Evolutionary conservation across 1,140 invertebrate species (phyloP).

Genomic region (Papilio xuthus): DNA sequence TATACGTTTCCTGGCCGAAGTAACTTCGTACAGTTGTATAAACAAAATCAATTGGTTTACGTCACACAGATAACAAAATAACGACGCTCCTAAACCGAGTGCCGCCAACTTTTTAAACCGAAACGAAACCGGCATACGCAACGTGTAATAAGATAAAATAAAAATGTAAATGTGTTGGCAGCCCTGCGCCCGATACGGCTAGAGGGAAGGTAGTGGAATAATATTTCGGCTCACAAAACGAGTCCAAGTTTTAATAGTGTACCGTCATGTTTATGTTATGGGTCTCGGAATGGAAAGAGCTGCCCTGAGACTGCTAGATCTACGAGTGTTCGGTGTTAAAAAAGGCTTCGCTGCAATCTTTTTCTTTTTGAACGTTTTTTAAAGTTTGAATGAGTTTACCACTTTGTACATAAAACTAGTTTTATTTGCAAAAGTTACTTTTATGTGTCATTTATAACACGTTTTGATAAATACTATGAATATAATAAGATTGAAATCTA

Average conservation of each 20-base stretch:
- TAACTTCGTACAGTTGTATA: slow-evolving; percentile 36
- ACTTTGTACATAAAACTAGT: neutral
- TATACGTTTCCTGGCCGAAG: slow-evolving; percentile 36
- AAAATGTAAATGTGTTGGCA: slow-evolving; percentile 74
- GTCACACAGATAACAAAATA: slow-evolving; percentile 54
- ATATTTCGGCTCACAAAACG: slow-evolving; percentile 80
- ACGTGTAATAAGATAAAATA: slow-evolving; percentile 69
- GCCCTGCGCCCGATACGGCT: slow-evolving; percentile 67
- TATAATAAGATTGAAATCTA: too few species aligned
- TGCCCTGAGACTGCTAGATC: slow-evolving; percentile 59
- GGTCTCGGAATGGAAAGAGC: slow-evolving; percentile 60
- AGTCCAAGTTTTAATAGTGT: slow-evolving; percentile 81
- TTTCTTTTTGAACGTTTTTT: slow-evolving; percentile 35
- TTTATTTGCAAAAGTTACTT: neutral
- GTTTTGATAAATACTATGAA: too few species aligned
- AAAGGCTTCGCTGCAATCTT: slow-evolving; percentile 47
- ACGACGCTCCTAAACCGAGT: slow-evolving; percentile 51
- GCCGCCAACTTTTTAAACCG: slow-evolving; percentile 53
- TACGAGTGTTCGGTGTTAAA: slow-evolving; percentile 54
- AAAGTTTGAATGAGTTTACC: slow-evolving; percentile 23
- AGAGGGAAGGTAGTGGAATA: slow-evolving; percentile 76
- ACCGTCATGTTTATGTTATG: slow-evolving; percentile 78
- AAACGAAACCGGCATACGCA: slow-evolving; percentile 54
- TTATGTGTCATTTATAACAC: neutral
- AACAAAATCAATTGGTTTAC: slow-evolving; percentile 42